Percentiles rank a stretch among this genome's conserved stretches.
phyloP scores from a whole-genome alignment of 1,140 invertebrate genomes.

The Aphaenogaster ashmeadi region DNA sequence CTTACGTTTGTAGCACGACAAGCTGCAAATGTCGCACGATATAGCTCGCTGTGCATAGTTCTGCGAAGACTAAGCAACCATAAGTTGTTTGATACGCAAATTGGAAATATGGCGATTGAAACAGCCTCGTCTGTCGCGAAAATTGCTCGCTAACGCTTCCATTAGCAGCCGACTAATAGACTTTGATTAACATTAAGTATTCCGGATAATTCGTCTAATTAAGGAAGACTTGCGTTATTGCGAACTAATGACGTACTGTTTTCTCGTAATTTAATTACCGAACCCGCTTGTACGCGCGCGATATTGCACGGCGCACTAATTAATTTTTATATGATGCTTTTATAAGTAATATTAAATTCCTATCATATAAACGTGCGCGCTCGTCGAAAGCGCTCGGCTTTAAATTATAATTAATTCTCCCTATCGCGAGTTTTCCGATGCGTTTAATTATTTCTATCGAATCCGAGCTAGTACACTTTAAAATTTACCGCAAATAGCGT shows the following conservation, averaged over 20 bases:
- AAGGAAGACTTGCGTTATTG: background rate
- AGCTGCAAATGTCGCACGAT: background rate
- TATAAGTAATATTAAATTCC: slow-evolving; percentile 50
- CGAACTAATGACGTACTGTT: slow-evolving; percentile 25
- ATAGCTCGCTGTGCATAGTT: slow-evolving; percentile 19
- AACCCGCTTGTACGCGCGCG: background rate
- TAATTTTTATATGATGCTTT: slow-evolving; percentile 44
- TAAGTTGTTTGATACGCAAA: background rate
- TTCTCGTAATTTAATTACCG: slow-evolving; percentile 30
- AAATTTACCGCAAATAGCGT: slow-evolving; percentile 39
- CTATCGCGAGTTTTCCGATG: slow-evolving; percentile 8
- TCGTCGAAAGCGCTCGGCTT: background rate
- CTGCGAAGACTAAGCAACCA: background rate
- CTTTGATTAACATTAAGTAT: background rate
- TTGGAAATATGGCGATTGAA: background rate
- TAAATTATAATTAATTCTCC: slow-evolving; percentile 56
- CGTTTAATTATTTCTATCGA: slow-evolving; percentile 49
- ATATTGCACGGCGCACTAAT: slow-evolving; percentile 19
- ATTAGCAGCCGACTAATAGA: too few relatives aligned
- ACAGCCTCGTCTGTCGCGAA: background rate
- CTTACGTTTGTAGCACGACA: background rate
- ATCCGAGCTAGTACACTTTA: slow-evolving; percentile 19
- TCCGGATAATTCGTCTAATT: slow-evolving; percentile 19
- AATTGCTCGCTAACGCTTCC: background rate
- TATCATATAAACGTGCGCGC: background rate